Conservation (phyloP, 2,797 vertebrate species). For the Anas georgica region DNA sequence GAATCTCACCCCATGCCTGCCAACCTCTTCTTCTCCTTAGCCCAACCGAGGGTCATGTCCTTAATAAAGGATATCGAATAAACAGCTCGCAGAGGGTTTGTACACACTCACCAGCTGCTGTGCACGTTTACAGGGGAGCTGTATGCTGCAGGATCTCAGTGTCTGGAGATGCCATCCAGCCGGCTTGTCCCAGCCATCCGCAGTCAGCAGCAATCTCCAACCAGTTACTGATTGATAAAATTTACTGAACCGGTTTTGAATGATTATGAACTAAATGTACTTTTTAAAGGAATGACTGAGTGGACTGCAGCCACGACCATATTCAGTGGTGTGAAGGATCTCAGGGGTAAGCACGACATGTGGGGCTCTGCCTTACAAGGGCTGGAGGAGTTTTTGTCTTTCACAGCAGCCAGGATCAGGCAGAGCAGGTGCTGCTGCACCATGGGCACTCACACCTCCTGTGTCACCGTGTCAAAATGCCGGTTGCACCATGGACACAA, state of each 20-base stretch:
- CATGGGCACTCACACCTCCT: neutral
- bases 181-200: neutral
- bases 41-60: neutral
- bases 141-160: neutral
- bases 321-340: neutral
- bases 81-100: neutral
- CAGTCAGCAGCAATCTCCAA: neutral
- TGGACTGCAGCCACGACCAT: neutral
- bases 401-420: neutral
- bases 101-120: neutral
- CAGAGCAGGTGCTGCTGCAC: neutral
- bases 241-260: neutral
- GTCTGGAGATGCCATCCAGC: neutral
- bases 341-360: neutral
- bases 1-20: neutral
- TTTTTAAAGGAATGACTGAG: neutral
- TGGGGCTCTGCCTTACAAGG: neutral
- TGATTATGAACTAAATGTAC: neutral
- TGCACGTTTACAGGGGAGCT: neutral
- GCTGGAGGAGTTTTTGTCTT: neutral
- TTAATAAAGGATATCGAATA: neutral
- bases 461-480: neutral
- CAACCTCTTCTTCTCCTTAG: neutral
- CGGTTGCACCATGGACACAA: neutral
- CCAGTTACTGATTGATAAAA: neutral